These are phyloP conservation scores for Phoeniculus purpureus DNA, from an alignment of 2,797 vertebrate genomes.

Conservation along the genomic window DNA sequence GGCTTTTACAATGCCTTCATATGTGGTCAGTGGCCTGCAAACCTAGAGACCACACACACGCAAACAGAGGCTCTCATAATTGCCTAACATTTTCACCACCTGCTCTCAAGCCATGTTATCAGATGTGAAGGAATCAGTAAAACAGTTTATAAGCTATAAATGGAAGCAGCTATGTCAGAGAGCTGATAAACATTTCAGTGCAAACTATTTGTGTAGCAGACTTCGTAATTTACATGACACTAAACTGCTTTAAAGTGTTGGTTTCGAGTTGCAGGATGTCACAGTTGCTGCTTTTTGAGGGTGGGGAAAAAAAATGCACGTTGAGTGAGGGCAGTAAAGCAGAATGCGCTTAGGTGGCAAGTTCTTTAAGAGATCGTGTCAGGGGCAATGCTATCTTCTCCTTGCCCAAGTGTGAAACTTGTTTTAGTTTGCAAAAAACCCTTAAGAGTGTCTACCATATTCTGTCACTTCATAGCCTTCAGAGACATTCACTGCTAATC, in stretches of 20 bases:
- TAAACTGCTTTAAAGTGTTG: slow-evolving; percentile 59
- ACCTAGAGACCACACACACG: slow-evolving; percentile 87
- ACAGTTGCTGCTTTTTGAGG: slow-evolving; percentile 49
- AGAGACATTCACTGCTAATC: background rate
- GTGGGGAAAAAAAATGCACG: background rate
- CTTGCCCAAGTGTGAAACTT: background rate
- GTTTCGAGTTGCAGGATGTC: slow-evolving; percentile 76
- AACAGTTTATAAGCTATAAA: slow-evolving; percentile 77
- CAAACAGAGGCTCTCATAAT: slow-evolving; percentile 70
- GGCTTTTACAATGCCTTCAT: slow-evolving; percentile 68
- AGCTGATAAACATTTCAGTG: slow-evolving; percentile 73
- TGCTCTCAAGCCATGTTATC: slow-evolving; percentile 77
- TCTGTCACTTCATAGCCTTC: background rate
- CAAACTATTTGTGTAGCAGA: slow-evolving; percentile 70
- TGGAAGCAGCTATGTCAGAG: slow-evolving; percentile 72
- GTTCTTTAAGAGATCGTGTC: slow-evolving; percentile 16
- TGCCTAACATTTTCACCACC: slow-evolving; percentile 74
- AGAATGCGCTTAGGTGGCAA: background rate
- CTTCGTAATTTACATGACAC: slow-evolving; percentile 68
- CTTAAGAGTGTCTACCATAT: background rate
- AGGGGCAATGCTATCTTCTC: slow-evolving; percentile 22
- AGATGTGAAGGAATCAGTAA: slow-evolving; percentile 76
- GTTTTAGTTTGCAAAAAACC: background rate
- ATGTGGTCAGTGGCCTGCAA: slow-evolving; percentile 79
- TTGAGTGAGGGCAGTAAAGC: background rate